Conservation (phyloP, 2,888 invertebrate species). For the Melieria picta region DNA sequence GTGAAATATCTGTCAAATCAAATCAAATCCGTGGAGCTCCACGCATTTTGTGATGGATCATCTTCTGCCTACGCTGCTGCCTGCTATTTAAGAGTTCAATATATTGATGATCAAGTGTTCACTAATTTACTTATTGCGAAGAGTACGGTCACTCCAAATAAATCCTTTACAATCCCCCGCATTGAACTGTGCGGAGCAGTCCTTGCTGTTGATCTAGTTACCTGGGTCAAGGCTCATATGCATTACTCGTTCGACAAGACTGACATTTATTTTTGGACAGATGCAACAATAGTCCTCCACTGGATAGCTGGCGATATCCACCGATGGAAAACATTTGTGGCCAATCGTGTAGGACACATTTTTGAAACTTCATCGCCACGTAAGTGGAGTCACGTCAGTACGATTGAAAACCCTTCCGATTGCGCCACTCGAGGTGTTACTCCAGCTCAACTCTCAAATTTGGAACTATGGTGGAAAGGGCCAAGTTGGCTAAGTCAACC, state of each 20-base stretch:
- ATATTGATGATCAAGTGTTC: background rate
- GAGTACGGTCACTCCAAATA: constrained; percentile 16
- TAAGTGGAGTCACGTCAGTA: constrained; percentile 12
- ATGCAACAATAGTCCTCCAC: constrained; percentile 26
- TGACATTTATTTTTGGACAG: constrained; percentile 33
- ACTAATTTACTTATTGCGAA: constrained; percentile 6
- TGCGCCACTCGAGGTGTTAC: constrained; percentile 22
- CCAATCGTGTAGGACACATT: constrained; percentile 15
- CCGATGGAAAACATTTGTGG: constrained; percentile 17
- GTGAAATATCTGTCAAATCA: constrained; percentile 13
- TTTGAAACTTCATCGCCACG: background rate
- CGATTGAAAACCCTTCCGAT: constrained; percentile 1
- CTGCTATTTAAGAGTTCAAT: constrained; percentile 27
- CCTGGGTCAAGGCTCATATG: constrained; percentile 21
- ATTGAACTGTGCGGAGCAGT: constrained; percentile 33
- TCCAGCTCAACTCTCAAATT: background rate
- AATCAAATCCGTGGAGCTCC: constrained; percentile 8
- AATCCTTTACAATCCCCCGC: constrained; percentile 27
- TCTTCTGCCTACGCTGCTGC: constrained; percentile 25
- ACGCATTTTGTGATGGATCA: constrained; percentile 35
- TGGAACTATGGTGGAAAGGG: constrained; percentile 13
- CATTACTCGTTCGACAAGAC: background rate
- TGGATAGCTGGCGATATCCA: constrained; percentile 24
- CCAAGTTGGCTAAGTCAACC: background rate
- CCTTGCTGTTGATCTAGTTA: constrained; percentile 15